Evolutionary conservation across 2,888 invertebrate species (phyloP), one percentile per base, ranked within the genome.

Genomic region (Globia sparganii): DNA sequence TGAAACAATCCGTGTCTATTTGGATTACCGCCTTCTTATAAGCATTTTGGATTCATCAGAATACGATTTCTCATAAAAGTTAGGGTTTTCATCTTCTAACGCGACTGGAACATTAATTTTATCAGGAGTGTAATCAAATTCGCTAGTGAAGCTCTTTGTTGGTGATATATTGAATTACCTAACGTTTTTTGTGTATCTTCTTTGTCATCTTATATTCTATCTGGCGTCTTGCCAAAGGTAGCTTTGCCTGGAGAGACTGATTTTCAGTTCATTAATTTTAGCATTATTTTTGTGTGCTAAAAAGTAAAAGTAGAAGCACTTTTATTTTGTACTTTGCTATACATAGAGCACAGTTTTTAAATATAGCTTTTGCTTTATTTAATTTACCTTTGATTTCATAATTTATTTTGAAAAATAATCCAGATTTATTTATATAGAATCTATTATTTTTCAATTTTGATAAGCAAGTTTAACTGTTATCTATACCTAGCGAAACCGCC

Each of bases 1-100:
- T 81, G 74, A 62, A 88, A 84, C 86, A 87, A 87, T 88, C 86
- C 88, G 85, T 88, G 91, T 90, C 91, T 90, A 86, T 89, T 91
- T 85, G 84, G 89, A 91, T 91, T 91, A 91, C 90, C 88, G 75
- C 80, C 84, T 84, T 87, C 89, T 89, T 87, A 81, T 81, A 89
- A 87, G 86, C 87, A 89, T 90, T 90, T 87, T 74, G 83, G 87
- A 87, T 88, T 89, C 85, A 86, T 87, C 86, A 80, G 83, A 87
- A 87, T 86, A 87, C 86, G 84, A 87, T 90, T 91, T 84, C 87
- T 88, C 83, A 79, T 83, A 80, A 85, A 87, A 84, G 73, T 87
- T 82, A 72, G 43, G 72, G 69, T 77, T 74, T 76, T 74, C 71
- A 75, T 68, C 72, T 77, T 71, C 62, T 75, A 69, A 76, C 31